Conservation (phyloP, 2,113 vertebrate genomes). For the Eurypyga helias region DNA sequence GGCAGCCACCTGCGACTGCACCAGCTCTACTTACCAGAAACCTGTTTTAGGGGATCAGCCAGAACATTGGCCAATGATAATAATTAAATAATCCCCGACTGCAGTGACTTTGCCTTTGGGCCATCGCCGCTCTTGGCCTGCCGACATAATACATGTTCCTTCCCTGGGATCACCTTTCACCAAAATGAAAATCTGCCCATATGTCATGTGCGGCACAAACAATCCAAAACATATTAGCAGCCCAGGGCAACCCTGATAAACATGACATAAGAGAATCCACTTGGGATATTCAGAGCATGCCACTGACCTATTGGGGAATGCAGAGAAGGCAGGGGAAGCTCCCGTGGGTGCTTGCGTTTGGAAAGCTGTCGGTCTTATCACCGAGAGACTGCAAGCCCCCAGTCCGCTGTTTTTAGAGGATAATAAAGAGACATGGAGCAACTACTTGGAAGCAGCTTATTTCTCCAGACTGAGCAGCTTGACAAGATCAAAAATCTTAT, state of each 20-base stretch:
- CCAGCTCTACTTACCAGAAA: background rate
- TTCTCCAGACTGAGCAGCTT: background rate
- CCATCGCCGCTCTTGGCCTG: background rate
- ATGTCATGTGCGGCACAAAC: slow-evolving; percentile 50
- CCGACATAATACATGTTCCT: slow-evolving; percentile 42
- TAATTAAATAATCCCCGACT: background rate
- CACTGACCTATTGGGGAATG: slow-evolving; percentile 70
- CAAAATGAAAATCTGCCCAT: slow-evolving; percentile 59
- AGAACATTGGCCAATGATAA: background rate
- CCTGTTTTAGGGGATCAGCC: background rate
- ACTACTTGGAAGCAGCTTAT: background rate
- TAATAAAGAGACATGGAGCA: background rate
- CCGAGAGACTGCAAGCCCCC: background rate
- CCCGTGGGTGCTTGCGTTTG: background rate
- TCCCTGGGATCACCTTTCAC: slow-evolving; percentile 50
- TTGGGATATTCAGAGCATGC: slow-evolving; percentile 60
- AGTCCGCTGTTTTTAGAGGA: background rate
- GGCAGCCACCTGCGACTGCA: background rate
- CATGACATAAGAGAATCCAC: slow-evolving; percentile 65
- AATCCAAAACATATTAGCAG: slow-evolving; percentile 72
- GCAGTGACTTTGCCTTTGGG: background rate
- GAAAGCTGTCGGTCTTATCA: background rate
- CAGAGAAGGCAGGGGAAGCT: slow-evolving; percentile 41
- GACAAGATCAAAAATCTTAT: background rate
- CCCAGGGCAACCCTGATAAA: slow-evolving; percentile 73